Base-by-base conservation (phyloP, 2,888 invertebrate genomes). In the Leptogaster cylindrica region DNA sequence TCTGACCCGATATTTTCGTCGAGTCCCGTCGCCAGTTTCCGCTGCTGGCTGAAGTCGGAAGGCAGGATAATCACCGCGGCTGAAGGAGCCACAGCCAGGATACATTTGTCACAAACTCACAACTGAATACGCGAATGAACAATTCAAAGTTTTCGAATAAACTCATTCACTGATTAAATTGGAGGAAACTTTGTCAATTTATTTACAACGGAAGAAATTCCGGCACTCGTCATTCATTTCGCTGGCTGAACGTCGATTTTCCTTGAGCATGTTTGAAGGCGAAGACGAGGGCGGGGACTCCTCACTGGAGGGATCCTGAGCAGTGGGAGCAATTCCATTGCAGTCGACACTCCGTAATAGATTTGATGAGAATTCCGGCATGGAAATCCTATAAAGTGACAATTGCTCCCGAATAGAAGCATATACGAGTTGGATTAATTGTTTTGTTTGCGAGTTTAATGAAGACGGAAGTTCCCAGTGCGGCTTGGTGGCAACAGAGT, bases 171-270 rank as follows among this genome's bases (percentile, higher is more conserved):
- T 52, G 52, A 52, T 52, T 52, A 52, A 52, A 52, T 52, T 52
- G 52, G 28, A 52, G 33, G 52, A 52, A 52, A 52, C 52, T 52
- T 52, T 52, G 52, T 52, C 52, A 52, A 52, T 52, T 52, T 52
- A 33, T 52, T 52, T 52, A 31, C 31, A 28, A 18, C 31, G 33
- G 31, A 28, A n/a, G n/a, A n/a, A 46, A 46, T 46, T 20, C 46
- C 46, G 16, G 46, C 10, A 16, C 46, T 46, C 46, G 46, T 46
- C 46, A 46, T 25, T 46, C 46, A 23, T 8, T 46, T 12, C 46
- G 23, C 46, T 10, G 10, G 20, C n/a, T n/a, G 14, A 18, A 52
- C 16, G 52, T 33, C 52, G 52, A 52, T 52, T 28, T n/a, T 52
- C 33, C 52, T 28, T 52, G 14, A 52, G 16, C n/a, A n/a, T 3